Evolutionary conservation across 2,113 vertebrate genomes (phyloP), one percentile per base, ranked within the genome.

Genomic region (Muntiacus reevesi): DNA sequence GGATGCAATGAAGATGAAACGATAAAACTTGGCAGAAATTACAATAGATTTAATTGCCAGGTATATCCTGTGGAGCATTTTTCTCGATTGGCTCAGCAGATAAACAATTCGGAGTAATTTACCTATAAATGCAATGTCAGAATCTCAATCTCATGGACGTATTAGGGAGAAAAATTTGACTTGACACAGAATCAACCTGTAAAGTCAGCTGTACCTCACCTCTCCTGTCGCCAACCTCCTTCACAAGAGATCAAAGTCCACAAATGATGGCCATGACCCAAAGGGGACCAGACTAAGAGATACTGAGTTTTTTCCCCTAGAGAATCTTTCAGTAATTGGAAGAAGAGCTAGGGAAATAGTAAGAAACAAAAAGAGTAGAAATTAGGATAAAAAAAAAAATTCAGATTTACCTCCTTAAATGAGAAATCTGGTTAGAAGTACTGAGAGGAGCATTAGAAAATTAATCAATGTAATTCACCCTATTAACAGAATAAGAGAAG

Each of bases 31-130:
- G 30, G 0, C 1, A 21, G 0, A 5, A 1, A 5, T 87, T 23
- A 3, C 0, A 1, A 6, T 0, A 7, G 4, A 5, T 21, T 6
- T 11, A 1, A 12, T 1, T 50, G 0, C 1, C 50, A 2, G 3
- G n/a, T 2, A 7, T 67, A n/a, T 19, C 62, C 62, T 67, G n/a
- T 67, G 7, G 16, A 19, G 33, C 19, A n/a, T 67, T 67, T 4
- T 2, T 67, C 7, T 17, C 0, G 0, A 67, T 67, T 67, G 62
- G 62, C 33, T 67, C 33, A 19, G 16, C 33, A n/a, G 62, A 19
- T n/a, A 19, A n/a, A n/a, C 33, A 67, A n/a, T 67, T 67, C 4
- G 16, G 16, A 67, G 33, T n/a, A 67, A 67, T 67, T 54, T 60
- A 62, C 25, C 94, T 97, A n/a, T 43, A 79, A 95, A 92, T 7